Evolutionary conservation across 2,888 invertebrate genomes (phyloP), one percentile per base, ranked within the genome.

Genomic region (Spatulosminthurus flaviceps): DNA sequence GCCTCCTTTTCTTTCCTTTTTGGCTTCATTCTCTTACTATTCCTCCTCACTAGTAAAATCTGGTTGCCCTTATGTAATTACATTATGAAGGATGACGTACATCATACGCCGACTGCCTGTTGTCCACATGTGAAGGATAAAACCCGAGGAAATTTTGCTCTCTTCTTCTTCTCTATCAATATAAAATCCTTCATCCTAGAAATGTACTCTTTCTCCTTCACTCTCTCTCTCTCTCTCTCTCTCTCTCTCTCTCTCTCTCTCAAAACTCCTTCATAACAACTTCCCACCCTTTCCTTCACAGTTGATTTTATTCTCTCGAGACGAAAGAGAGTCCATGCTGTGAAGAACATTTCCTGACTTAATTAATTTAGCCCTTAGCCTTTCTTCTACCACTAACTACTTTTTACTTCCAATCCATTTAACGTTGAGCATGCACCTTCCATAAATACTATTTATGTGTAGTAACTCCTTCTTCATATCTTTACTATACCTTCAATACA

Each of bases 341-440:
- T 79, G 83, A 78, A 82, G 78, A 83, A 82, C 82, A 84, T 84
- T 84, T 82, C 81, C 84, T 83, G 82, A 81, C 84, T 84, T 84
- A 84, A 84, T 84, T 84, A 84, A 84, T 84, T 83, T 81, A 80
- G 82, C 84, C 84, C 75, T 80, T 82, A 81, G 84, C 82, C 67
- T 66, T 69, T 60, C 26, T 60, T 73, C 28, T 28, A 24, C 70
- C 75, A 75, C 75, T 34, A 75, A 75, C 75, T 75, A 64, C 28
- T 75, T 75, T 75, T 64, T 75, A 76, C 69, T 76, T 67, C 67
- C 76, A 76, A 69, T 67, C 76, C 51, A 67, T 67, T 67, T 28
- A 69, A 51, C 51, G 51, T 51, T 51, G 5, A n/a, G 51, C 51
- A 19, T 51, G 51, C 51, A 51, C 7, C 51, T 5, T 51, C 51